A percentile compares a stretch with the other conserved stretches of the same genome.
Conservation (phyloP, 2,797 vertebrate genomes). For the Botia almorhae region DNA sequence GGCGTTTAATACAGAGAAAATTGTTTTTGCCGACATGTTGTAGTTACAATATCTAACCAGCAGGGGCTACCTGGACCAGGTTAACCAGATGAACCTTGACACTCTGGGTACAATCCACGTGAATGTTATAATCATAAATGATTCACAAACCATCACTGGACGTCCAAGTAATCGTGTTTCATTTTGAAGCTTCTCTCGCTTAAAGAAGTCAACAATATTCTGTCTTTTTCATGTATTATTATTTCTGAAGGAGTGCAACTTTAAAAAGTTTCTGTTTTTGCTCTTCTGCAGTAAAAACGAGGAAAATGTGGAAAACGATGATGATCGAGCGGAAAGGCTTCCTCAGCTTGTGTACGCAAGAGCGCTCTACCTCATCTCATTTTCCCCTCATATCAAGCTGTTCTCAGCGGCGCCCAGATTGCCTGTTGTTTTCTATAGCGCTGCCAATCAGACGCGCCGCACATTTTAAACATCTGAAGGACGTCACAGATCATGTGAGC, state of each 20-base stretch:
- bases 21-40: too few species aligned
- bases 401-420: conserved; percentile 34
- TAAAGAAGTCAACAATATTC: conserved; percentile 4
- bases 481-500: conserved; percentile 12
- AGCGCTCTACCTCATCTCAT: conserved; percentile 36
- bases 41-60: not conserved
- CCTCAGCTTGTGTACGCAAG: conserved; percentile 30
- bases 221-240: not conserved
- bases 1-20: too few species aligned
- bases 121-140: not conserved
- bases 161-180: not conserved
- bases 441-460: conserved; percentile 10
- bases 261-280: not conserved
- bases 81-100: too few species aligned
- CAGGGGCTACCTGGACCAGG: not conserved
- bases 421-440: conserved; percentile 28
- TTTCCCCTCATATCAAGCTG: conserved; percentile 28
- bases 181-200: not conserved
- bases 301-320: not conserved
- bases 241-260: conserved; percentile 1
- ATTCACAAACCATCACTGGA: not conserved
- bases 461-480: conserved; percentile 22
- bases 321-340: conserved; percentile 19
- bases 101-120: not conserved
- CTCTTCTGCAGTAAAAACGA: not conserved